Evolutionary conservation across 2,888 invertebrate genomes (phyloP), one percentile per base, ranked within the genome.

Genomic region (Caenorhabditis macrosperma): DNA sequence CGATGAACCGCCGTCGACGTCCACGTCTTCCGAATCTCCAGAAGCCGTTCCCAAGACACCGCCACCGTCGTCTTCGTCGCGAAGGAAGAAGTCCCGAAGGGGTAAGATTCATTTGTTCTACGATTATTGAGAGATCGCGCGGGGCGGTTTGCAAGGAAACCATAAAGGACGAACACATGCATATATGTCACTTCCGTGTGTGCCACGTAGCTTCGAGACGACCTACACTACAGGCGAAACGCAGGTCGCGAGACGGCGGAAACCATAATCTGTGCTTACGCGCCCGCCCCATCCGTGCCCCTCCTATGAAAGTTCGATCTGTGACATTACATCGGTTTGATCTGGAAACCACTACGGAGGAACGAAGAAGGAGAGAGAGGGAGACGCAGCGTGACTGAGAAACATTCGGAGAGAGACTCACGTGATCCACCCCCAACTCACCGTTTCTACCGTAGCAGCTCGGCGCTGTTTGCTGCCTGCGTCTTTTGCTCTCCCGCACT

Each of bases 81-180:
- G 28, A 52, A 44, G 71, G 17, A 61, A 46, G 41, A 28, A 48
- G 5, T 26, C 55, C 46, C 61, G 46, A 44, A 44, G 61, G 33
- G 71, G 71, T 71, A 44, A 71, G 71, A 61, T 69, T 48, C 50
- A n/a, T 60, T 69, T 68, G 68, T 68, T 61, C n/a, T n/a, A n/a
- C n/a, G n/a, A n/a, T n/a, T n/a, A n/a, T 60, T 61, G 69, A 44
- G 54, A 44, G 15, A 28, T 55, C 17, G 12, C 20, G 24, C 26
- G 35, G 33, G n/a, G n/a, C n/a, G n/a, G n/a, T n/a, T n/a, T n/a
- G n/a, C n/a, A n/a, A n/a, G n/a, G n/a, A n/a, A n/a, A n/a, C n/a
- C n/a, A n/a, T n/a, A n/a, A n/a, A n/a, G n/a, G n/a, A n/a, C n/a
- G n/a, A n/a, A n/a, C n/a, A n/a, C n/a, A n/a, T n/a, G n/a, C n/a